These are phyloP conservation scores for Craseonycteris thonglongyai DNA, from an alignment of 2,113 vertebrate genomes.

Conservation along the genomic window DNA sequence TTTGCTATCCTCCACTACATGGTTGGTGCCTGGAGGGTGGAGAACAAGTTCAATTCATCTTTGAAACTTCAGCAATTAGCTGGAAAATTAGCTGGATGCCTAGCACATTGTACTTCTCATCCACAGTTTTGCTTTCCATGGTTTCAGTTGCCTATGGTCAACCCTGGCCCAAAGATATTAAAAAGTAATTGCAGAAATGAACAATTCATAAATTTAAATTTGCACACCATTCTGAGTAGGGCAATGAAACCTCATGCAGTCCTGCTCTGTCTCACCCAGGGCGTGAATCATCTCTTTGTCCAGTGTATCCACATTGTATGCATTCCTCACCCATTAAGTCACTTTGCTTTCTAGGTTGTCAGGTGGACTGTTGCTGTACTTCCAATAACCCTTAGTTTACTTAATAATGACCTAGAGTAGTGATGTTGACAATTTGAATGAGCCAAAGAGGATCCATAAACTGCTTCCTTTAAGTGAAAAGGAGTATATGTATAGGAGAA, in stretches of 20 bases:
- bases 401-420: neutral
- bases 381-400: neutral
- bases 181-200: neutral
- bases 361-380: neutral
- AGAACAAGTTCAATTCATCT: slow-evolving; percentile 44
- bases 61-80: slow-evolving; percentile 46
- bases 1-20: slow-evolving; percentile 30
- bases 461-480: too few relatives aligned
- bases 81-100: neutral
- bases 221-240: neutral
- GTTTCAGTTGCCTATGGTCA: neutral
- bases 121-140: too few relatives aligned
- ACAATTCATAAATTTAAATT: neutral
- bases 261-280: neutral
- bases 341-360: neutral
- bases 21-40: slow-evolving; percentile 51
- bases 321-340: neutral
- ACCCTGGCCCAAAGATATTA: neutral
- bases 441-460: too few relatives aligned
- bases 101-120: neutral
- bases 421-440: neutral
- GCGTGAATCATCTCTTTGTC: neutral
- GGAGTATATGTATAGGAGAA: neutral
- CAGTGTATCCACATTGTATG: neutral
- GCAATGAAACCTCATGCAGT: neutral